Percentiles rank a stretch among this genome's conserved stretches.
phyloP scores from a whole-genome alignment of 2,113 vertebrate genomes.

The Sapayoa aenigma region DNA sequence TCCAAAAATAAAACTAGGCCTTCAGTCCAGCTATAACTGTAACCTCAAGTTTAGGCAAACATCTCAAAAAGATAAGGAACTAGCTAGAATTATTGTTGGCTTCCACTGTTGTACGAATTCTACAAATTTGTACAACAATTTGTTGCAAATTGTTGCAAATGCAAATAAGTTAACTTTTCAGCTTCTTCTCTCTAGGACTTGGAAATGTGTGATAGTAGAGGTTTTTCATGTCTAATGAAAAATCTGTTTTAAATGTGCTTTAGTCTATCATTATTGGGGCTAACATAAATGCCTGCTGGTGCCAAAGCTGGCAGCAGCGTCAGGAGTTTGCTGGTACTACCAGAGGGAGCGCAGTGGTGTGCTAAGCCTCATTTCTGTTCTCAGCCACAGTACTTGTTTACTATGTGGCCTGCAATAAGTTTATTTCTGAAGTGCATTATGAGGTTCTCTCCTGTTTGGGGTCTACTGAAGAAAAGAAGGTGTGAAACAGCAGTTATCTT shows the following conservation, averaged over 20 bases:
- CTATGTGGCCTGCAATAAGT: not conserved
- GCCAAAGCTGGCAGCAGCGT: not conserved
- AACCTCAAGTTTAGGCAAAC: not conserved
- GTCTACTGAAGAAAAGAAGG: not conserved
- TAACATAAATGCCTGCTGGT: not conserved
- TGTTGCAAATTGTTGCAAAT: not conserved
- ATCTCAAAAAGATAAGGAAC: not conserved
- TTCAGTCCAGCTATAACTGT: not conserved
- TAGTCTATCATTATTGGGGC: not conserved
- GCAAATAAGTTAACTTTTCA: not conserved
- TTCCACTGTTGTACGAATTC: not conserved
- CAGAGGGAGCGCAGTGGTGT: accelerated
- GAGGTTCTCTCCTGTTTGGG: not conserved
- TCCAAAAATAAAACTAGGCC: slow-evolving; percentile 1
- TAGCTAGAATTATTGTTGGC: not conserved
- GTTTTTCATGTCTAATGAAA: not conserved
- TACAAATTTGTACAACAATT: too few species aligned
- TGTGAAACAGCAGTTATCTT: not conserved
- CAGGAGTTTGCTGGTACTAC: not conserved
- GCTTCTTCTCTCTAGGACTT: not conserved
- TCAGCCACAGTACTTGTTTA: not conserved
- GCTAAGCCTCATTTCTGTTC: not conserved
- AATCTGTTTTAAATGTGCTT: not conserved
- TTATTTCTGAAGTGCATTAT: not conserved
- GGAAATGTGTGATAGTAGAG: not conserved